phyloP scores from a whole-genome alignment of 2,797 vertebrate genomes.

The Schizothorax lantsangensis region DNA sequence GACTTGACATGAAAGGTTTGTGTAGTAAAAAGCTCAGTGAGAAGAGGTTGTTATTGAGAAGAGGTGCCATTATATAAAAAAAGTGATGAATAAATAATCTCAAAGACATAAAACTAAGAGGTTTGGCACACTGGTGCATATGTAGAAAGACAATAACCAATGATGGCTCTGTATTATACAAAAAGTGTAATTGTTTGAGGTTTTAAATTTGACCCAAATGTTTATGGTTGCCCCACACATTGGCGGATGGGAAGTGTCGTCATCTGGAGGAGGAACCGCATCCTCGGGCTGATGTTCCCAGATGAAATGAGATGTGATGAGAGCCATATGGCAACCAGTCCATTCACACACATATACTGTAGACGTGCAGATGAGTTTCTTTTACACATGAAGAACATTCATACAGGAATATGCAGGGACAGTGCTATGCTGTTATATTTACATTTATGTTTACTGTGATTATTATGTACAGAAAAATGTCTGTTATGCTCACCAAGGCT shows the following conservation, averaged over 20 bases:
- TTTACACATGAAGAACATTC: not conserved
- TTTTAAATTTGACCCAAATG: slow-evolving; percentile 26
- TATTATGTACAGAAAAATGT: not conserved
- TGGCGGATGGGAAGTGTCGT: not conserved
- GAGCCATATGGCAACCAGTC: slow-evolving; percentile 1
- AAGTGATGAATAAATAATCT: slow-evolving; percentile 15
- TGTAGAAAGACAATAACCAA: not conserved
- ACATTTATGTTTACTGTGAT: not conserved
- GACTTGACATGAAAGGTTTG: not conserved
- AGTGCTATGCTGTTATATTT: not conserved
- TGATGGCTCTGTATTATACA: slow-evolving; percentile 31
- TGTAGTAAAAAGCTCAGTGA: not conserved
- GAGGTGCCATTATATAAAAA: not conserved
- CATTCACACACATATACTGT: not conserved
- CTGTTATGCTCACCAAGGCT: not conserved
- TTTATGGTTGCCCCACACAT: slow-evolving; percentile 19
- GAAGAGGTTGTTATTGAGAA: not conserved
- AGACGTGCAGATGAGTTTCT: not conserved
- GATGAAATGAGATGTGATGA: slow-evolving; percentile 2
- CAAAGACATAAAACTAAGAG: not conserved
- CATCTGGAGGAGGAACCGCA: slow-evolving; percentile 9
- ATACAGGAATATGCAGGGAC: not conserved
- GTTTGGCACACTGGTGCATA: not conserved
- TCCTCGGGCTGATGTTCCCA: not conserved
- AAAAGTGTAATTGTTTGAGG: slow-evolving; percentile 7